phyloP scores from a whole-genome alignment of 2,113 vertebrate species.

The Trogon melanurus region DNA sequence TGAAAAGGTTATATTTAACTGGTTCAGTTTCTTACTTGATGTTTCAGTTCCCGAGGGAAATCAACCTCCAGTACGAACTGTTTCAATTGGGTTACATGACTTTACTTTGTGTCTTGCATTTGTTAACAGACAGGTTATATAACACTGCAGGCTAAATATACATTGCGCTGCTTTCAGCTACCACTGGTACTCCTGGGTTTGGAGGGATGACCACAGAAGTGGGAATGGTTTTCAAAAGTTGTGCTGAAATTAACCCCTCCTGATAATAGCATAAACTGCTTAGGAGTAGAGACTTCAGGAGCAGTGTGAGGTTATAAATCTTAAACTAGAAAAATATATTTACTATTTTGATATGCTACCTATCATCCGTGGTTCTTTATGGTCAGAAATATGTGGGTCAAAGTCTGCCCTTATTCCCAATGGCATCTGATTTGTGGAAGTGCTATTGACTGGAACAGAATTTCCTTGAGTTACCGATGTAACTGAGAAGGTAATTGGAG shows the following conservation, averaged over 20 bases:
- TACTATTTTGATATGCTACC: neutral
- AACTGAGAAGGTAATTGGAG: neutral
- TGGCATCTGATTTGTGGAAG: neutral
- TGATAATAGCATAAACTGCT: neutral
- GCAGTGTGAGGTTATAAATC: neutral
- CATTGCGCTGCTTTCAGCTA: constrained; percentile 27
- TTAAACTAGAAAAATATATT: neutral
- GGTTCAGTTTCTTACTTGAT: constrained; percentile 75
- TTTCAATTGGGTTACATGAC: constrained; percentile 75
- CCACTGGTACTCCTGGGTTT: neutral
- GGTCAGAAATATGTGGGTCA: neutral
- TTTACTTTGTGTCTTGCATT: constrained; percentile 75
- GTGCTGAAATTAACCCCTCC: neutral
- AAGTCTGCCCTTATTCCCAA: neutral
- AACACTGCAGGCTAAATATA: constrained; percentile 63
- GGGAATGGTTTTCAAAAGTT: neutral
- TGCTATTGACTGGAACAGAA: neutral
- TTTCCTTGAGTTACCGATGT: neutral
- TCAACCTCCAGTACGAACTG: constrained; percentile 66
- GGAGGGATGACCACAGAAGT: neutral
- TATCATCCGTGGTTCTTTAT: neutral
- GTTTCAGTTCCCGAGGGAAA: constrained; percentile 74
- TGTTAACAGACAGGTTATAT: constrained; percentile 73
- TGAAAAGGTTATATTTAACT: constrained; percentile 77
- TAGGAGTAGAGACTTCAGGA: neutral